Evolutionary conservation across 2,888 invertebrate species (phyloP).

Genomic region (Rhagonycha fulva): DNA sequence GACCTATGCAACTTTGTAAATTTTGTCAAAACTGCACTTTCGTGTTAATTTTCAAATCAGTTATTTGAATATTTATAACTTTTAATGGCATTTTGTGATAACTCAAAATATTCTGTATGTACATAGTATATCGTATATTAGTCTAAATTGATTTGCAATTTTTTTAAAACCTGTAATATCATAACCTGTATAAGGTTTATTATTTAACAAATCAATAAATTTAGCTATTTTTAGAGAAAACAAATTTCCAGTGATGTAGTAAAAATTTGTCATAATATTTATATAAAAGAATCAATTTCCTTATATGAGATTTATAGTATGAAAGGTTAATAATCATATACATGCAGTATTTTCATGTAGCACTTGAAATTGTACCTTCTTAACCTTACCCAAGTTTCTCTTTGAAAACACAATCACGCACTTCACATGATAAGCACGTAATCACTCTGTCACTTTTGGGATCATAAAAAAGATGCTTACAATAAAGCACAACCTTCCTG

Average conservation of each 20-base stretch:
- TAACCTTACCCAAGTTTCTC: not conserved
- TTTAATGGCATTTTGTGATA: not conserved
- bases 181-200: not conserved
- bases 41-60: too few relatives aligned
- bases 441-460: not conserved
- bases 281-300: not conserved
- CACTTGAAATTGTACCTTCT: not conserved
- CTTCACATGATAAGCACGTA: not conserved
- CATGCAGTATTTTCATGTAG: not conserved
- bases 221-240: not conserved
- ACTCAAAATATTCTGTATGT: not conserved
- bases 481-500: not conserved
- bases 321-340: not conserved
- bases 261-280: not conserved
- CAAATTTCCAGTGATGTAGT: not conserved
- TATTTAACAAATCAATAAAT: not conserved
- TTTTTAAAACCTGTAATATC: not conserved
- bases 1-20: too few relatives aligned
- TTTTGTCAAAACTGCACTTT: too few relatives aligned
- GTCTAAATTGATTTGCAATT: not conserved
- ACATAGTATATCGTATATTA: not conserved
- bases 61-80: not conserved
- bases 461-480: not conserved
- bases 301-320: not conserved
- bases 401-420: not conserved